Base-by-base conservation (phyloP, 1,140 invertebrate genomes). In the Bactericera cockerelli region DNA sequence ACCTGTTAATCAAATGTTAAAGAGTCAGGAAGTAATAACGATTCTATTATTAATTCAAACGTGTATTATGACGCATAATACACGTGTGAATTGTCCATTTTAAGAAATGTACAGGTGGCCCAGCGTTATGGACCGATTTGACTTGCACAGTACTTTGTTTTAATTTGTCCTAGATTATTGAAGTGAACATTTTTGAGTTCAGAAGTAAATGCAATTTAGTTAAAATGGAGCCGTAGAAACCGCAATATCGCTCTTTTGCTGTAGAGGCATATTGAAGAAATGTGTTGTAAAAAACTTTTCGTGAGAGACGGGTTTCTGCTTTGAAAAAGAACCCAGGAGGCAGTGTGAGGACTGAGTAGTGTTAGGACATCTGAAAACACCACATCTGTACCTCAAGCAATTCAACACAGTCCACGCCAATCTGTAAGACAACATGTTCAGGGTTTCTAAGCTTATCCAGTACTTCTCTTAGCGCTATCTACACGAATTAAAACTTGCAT, bases 1-100 rank as follows among this genome's bases (percentile, higher is more conserved):
- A 79, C 55, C 78, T 81, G 65, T 31, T 55, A 68, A 66, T 59
- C 60, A 55, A 57, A 62, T 59, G 61, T 38, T n/a, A 25, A 57
- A 62, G 33, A 33, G 55, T n/a, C n/a, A n/a, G n/a, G n/a, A n/a
- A n/a, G n/a, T 63, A 57, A 57, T 53, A 31, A 57, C 39, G 14
- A 57, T 31, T 25, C 26, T 8, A 14, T 16, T 57, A 14, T 16
- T 11, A 33, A 19, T 31, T 57, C n/a, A 13, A 8, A 24, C 6
- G 13, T 19, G 10, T 33, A 58, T 28, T 38, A 57, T 28, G 14
- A 58, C 21, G 56, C n/a, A 19, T 22, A 25, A 57, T 38, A 33
- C 11, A 16, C 21, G 26, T 10, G n/a, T 38, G 14, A 38, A 33
- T 24, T 8, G 10, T 16, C 39, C 19, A n/a, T n/a, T n/a, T n/a